Conservation (phyloP, 2,797 vertebrate species). For the Sebastes baramenuke region DNA sequence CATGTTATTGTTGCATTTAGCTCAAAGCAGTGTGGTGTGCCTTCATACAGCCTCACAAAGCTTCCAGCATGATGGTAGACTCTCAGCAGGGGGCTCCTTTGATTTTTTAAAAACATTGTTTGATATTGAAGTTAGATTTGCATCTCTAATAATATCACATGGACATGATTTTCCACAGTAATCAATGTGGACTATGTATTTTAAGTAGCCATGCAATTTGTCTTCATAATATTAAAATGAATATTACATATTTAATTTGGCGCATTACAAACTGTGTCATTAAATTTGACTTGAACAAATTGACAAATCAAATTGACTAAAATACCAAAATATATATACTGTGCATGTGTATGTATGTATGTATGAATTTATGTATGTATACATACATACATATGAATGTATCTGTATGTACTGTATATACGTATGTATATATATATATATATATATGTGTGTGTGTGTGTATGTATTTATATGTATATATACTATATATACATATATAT, state of each 20-base stretch:
- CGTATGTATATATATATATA: neutral
- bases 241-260: neutral
- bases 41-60: neutral
- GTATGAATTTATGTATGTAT: fast-evolving
- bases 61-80: neutral
- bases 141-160: neutral
- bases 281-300: neutral
- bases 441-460: neutral
- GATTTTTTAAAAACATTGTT: neutral
- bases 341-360: too few species aligned
- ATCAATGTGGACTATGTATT: neutral
- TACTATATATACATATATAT: too few species aligned
- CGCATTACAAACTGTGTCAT: neutral
- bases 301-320: too few species aligned
- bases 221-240: neutral
- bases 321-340: too few species aligned
- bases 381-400: too few species aligned
- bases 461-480: too few species aligned
- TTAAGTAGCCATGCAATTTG: neutral
- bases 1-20: neutral
- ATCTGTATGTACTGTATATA: too few species aligned
- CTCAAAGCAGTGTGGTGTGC: neutral
- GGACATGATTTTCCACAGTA: neutral
- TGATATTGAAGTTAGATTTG: neutral
- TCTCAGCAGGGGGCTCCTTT: neutral